A percentile compares a stretch with the other conserved stretches of the same genome.
Evolutionary conservation across 2,797 vertebrate species (phyloP).

Genomic region (Etheostoma nigrum): DNA sequence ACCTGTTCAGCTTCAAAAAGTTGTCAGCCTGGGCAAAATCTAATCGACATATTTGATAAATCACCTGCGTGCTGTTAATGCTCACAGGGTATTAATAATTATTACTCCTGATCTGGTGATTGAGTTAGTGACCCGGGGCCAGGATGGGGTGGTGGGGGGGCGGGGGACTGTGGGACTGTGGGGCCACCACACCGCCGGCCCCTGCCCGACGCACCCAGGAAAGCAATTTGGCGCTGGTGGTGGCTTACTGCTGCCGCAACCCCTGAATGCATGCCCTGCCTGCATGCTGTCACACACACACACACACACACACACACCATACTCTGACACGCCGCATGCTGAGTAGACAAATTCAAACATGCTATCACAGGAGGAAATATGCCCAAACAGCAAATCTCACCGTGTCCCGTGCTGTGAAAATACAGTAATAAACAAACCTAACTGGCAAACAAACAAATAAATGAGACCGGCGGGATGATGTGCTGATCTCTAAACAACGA

Average conservation of each 20-base stretch:
- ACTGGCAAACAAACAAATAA: constrained; percentile 80
- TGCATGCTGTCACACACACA: constrained; percentile 72
- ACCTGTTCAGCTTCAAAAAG: constrained; percentile 62
- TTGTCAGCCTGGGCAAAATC: constrained; percentile 76
- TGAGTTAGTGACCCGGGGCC: constrained; percentile 84
- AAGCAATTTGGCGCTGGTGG: constrained; percentile 83
- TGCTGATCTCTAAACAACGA: constrained; percentile 44
- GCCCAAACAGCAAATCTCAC: constrained; percentile 82
- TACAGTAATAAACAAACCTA: constrained; percentile 78
- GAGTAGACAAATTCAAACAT: constrained; percentile 87
- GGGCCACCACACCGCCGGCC: constrained; percentile 6
- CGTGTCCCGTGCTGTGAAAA: constrained; percentile 76
- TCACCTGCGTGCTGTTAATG: constrained; percentile 82
- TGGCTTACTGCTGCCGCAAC: constrained; percentile 61
- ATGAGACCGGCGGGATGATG: constrained; percentile 56
- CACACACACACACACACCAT: constrained; percentile 71
- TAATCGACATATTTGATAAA: constrained; percentile 86
- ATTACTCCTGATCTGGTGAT: constrained; percentile 83
- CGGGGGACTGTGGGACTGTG: background rate
- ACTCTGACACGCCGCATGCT: constrained; percentile 82
- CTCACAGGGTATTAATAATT: constrained; percentile 86
- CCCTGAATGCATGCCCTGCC: constrained; percentile 68
- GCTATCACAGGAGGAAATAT: constrained; percentile 85
- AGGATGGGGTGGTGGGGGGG: constrained; percentile 42
- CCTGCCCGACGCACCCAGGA: constrained; percentile 63